These are phyloP conservation scores for Psephotus haematonotus DNA, from an alignment of 2,113 vertebrate genomes.

Conservation along the genomic window DNA sequence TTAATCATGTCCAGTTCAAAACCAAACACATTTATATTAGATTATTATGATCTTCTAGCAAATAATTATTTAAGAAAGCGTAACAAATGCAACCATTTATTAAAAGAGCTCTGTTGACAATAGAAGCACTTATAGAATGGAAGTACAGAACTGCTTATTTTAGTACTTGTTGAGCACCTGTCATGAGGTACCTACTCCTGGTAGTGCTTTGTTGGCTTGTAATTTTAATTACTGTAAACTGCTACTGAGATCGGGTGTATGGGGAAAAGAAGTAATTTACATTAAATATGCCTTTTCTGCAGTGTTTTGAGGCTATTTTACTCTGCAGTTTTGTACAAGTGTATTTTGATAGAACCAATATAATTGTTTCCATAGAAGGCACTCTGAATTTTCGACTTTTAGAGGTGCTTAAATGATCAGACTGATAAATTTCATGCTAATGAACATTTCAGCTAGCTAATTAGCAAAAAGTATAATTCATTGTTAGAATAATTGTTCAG, in stretches of 20 bases:
- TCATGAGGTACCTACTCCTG: neutral
- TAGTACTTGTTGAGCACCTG: neutral
- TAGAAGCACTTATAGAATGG: neutral
- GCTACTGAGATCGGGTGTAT: neutral
- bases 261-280: neutral
- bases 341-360: neutral
- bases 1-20: neutral
- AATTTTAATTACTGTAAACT: conserved; percentile 4
- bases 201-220: neutral
- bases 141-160: neutral
- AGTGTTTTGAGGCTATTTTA: neutral
- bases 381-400: neutral
- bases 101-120: neutral
- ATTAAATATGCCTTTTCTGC: neutral
- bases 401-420: neutral
- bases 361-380: neutral
- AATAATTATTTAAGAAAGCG: neutral
- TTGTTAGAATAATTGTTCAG: neutral
- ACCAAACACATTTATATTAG: conserved; percentile 22
- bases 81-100: neutral
- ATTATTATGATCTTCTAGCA: neutral
- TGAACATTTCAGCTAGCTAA: neutral
- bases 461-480: neutral
- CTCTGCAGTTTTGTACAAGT: neutral
- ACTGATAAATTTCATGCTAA: neutral